Conservation (phyloP, 1,140 invertebrate genomes). For the Drosophila kikkawai region DNA sequence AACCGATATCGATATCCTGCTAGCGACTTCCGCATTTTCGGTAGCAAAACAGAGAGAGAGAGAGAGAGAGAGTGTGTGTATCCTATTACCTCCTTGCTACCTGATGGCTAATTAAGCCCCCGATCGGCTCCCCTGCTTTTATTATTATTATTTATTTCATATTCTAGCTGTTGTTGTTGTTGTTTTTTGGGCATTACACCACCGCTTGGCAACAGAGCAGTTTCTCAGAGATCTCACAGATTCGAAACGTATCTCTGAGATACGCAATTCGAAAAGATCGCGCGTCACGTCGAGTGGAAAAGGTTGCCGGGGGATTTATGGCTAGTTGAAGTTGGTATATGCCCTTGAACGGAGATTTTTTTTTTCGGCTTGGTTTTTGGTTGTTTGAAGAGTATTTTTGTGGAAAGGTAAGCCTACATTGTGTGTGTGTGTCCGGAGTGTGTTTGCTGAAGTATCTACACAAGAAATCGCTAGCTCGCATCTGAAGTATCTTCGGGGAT, state of each 20-base stretch:
- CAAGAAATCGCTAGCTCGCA: slow-evolving; percentile 17
- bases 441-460: slow-evolving; percentile 31
- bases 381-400: slow-evolving; percentile 39
- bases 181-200: slow-evolving; percentile 19
- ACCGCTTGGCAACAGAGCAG: slow-evolving; percentile 38
- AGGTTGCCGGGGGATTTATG: slow-evolving; percentile 52
- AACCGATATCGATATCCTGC: slow-evolving; percentile 43
- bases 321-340: slow-evolving; percentile 46
- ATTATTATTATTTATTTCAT: slow-evolving; percentile 17
- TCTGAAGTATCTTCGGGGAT: slow-evolving; percentile 20
- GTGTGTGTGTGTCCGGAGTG: background rate
- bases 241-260: slow-evolving; percentile 30
- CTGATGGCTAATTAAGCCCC: slow-evolving; percentile 14
- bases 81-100: slow-evolving; percentile 48
- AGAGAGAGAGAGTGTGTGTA: slow-evolving; percentile 9
- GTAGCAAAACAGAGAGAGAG: background rate
- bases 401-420: slow-evolving; percentile 20
- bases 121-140: background rate
- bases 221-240: background rate
- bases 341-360: slow-evolving; percentile 47
- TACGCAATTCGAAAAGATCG: slow-evolving; percentile 42
- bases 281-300: slow-evolving; percentile 52
- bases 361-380: slow-evolving; percentile 8
- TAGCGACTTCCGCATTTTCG: slow-evolving; percentile 42
- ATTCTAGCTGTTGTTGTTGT: background rate